Base-by-base conservation (phyloP, 2,888 invertebrate genomes). In the Coleophora deauratella region DNA sequence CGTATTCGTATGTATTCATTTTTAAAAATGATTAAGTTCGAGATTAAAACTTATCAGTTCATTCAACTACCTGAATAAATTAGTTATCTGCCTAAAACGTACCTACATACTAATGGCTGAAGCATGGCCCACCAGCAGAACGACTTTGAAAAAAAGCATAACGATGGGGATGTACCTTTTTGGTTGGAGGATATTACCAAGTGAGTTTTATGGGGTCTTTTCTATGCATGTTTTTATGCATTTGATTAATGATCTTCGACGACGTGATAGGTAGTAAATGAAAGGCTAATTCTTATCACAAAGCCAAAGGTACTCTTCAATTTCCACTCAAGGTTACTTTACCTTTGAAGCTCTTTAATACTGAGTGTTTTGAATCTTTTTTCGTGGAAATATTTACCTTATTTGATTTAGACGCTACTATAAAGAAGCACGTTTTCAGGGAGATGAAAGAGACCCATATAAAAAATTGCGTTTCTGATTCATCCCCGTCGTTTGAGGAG, bases 161-260 rank as follows among this genome's bases (percentile, higher is more conserved):
- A 65, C 40, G 72, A 75, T 47, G 62, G 57, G 42, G 72, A 80
- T 48, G 54, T 69, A 53, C 74, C 79, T 46, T 60, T 66, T 43
- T 84, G 82, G 82, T 74, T 84, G 46, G 75, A 82, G 62, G 79
- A 77, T 59, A 68, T 84, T 72, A 77, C 79, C 62, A 76, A 77
- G 84, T 84, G 54, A 71, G 74, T 62, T 42, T 27, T 50, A 31
- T 31, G 31, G 31, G 10, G 31, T 21, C 21, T 21, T 21, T 21
- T 21, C 3, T 21, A 21, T 21, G 21, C 21, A 21, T 21, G 3
- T 42, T 39, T 39, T 38, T n/a, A 2, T 21, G 27, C 31, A 10
- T 31, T 31, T 70, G 62, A 68, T 64, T 68, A 64, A 69, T 70
- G 62, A 51, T 42, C 44, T 45, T 55, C 45, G 37, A 41, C 35